Conservation (phyloP, 2,797 vertebrate species). For the Darevskia mixta region DNA sequence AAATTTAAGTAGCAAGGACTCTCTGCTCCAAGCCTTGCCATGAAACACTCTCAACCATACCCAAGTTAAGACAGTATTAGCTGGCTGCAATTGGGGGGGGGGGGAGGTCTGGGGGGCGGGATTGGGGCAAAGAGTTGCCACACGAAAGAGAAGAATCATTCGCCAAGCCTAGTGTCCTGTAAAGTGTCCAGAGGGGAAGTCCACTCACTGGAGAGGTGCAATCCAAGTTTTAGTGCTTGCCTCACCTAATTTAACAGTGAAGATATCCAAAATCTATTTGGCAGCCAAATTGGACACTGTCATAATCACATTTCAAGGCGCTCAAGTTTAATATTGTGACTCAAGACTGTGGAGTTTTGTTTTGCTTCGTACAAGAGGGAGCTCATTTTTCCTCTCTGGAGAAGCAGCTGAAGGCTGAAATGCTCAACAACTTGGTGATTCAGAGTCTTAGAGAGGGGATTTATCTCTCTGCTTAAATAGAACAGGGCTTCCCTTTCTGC, state of each 20-base stretch:
- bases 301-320: background rate
- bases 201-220: background rate
- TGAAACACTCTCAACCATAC: background rate
- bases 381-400: constrained; percentile 5
- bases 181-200: background rate
- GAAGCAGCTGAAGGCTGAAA: constrained; percentile 17
- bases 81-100: background rate
- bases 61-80: background rate
- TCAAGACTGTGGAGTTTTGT: background rate
- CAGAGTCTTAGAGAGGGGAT: background rate
- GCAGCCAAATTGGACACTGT: constrained; percentile 1
- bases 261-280: background rate
- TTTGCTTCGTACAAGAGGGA: constrained; percentile 15
- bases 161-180: background rate
- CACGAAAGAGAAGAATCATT: background rate
- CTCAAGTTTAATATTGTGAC: constrained; percentile 1
- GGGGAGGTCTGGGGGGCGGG: background rate
- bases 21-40: background rate
- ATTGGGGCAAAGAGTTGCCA: background rate
- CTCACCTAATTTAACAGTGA: constrained; percentile 15
- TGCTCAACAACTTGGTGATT: no score
- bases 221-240: constrained; percentile 16
- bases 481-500: background rate
- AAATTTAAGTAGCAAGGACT: background rate
- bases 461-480: background rate